Conservation (phyloP, 2,888 invertebrate genomes). For the Heliconius hortense region DNA sequence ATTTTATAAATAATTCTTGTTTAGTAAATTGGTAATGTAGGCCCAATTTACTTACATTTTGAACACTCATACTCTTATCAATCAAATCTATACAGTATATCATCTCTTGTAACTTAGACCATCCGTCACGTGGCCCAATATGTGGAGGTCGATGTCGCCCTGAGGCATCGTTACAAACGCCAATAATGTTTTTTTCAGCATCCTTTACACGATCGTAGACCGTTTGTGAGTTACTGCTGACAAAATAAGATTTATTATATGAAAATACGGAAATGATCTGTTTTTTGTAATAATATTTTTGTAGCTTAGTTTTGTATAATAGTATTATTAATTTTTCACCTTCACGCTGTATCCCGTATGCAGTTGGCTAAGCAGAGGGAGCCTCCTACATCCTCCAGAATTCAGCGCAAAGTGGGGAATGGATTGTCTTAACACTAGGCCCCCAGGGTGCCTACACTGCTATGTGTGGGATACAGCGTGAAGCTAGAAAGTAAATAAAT, state of each 20-base stretch:
- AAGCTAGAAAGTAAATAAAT: too few relatives aligned
- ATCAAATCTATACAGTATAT: neutral
- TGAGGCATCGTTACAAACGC: slow-evolving; percentile 73
- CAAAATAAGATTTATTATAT: slow-evolving; percentile 39
- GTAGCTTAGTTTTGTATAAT: neutral
- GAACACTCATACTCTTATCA: too few relatives aligned
- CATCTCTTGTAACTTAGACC: slow-evolving; percentile 40
- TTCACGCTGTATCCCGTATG: neutral
- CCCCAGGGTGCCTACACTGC: too few relatives aligned
- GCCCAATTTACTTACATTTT: too few relatives aligned
- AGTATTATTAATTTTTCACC: neutral
- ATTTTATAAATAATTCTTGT: too few relatives aligned
- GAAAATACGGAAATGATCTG: slow-evolving; percentile 27
- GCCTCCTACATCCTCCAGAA: too few relatives aligned
- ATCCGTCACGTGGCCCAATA: slow-evolving; percentile 52
- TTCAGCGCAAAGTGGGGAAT: too few relatives aligned
- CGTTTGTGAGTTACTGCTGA: slow-evolving; percentile 40
- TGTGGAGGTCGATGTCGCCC: slow-evolving; percentile 74
- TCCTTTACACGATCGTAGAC: slow-evolving; percentile 47
- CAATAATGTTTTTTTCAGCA: slow-evolving; percentile 76
- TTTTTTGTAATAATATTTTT: slow-evolving; percentile 20
- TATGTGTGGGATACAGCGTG: too few relatives aligned
- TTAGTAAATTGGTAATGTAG: too few relatives aligned
- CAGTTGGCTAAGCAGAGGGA: too few relatives aligned
- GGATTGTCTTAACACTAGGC: too few relatives aligned